phyloP scores from a whole-genome alignment of 2,113 vertebrate genomes.

The Bostrychus sinensis region DNA sequence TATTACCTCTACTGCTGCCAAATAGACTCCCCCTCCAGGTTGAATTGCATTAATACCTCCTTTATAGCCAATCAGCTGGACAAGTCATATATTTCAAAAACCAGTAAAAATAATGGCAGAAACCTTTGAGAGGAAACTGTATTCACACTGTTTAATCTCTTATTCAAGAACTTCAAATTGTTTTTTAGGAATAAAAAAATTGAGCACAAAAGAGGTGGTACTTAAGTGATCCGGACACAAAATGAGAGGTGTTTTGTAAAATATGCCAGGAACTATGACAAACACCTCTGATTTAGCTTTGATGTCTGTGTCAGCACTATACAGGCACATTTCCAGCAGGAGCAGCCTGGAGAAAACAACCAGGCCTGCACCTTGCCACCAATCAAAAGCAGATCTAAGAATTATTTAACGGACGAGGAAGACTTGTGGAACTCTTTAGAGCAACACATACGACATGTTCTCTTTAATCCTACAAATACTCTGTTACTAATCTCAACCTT shows the following conservation, averaged over 20 bases:
- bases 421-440: conserved; percentile 27
- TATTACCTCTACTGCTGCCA: conserved; percentile 71
- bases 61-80: conserved; percentile 72
- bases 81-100: conserved; percentile 62
- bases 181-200: conserved; percentile 51
- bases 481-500: conserved; percentile 8
- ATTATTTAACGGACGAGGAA: conserved; percentile 41
- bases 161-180: conserved; percentile 61
- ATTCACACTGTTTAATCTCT: conserved; percentile 65
- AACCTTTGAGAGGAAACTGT: conserved; percentile 57
- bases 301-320: conserved; percentile 56
- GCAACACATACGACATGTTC: conserved; percentile 26
- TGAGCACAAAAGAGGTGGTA: conserved; percentile 36
- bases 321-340: conserved; percentile 48
- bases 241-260: conserved; percentile 31
- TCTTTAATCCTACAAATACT: conserved; percentile 5
- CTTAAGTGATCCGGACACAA: conserved; percentile 29
- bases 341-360: conserved; percentile 48
- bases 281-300: conserved; percentile 62
- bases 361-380: conserved; percentile 29
- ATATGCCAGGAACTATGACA: conserved; percentile 44
- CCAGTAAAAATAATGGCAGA: conserved; percentile 64
- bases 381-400: conserved; percentile 45
- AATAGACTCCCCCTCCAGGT: conserved; percentile 69
- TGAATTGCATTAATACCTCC: conserved; percentile 71